phyloP scores from a whole-genome alignment of 2,888 invertebrate genomes.

The Serripes groenlandicus region DNA sequence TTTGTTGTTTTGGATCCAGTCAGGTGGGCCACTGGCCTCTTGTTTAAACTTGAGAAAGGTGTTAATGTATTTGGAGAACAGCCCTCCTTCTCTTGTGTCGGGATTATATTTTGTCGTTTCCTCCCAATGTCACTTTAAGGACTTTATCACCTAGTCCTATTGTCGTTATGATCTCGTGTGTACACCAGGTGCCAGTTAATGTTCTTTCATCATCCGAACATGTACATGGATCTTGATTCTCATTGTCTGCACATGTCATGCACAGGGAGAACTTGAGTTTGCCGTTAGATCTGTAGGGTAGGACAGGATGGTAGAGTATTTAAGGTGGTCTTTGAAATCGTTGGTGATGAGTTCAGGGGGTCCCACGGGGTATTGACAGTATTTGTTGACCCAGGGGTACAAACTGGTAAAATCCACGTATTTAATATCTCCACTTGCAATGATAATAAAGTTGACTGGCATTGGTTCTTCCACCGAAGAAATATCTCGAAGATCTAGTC shows the following conservation, averaged over 20 bases:
- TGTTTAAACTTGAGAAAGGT: slow-evolving; percentile 47
- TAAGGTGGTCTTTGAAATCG: slow-evolving; percentile 38
- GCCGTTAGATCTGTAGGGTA: slow-evolving; percentile 73
- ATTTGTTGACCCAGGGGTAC: slow-evolving; percentile 77
- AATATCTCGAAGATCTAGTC: slow-evolving; percentile 70
- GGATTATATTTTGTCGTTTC: slow-evolving; percentile 48
- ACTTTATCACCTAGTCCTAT: slow-evolving; percentile 79
- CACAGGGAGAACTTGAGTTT: slow-evolving; percentile 85
- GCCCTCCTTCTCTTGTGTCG: slow-evolving; percentile 35
- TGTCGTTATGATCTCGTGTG: slow-evolving; percentile 82
- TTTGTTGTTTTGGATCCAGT: neutral
- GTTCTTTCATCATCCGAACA: slow-evolving; percentile 76
- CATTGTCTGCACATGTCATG: slow-evolving; percentile 64
- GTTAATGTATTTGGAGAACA: slow-evolving; percentile 81
- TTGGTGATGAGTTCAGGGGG: slow-evolving; percentile 65
- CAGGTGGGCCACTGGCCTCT: slow-evolving; percentile 56
- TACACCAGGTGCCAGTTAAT: slow-evolving; percentile 82
- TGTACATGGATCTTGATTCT: slow-evolving; percentile 71
- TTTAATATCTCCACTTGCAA: slow-evolving; percentile 61
- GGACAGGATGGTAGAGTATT: slow-evolving; percentile 57
- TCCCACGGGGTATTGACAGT: slow-evolving; percentile 70
- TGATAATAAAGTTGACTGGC: slow-evolving; percentile 66
- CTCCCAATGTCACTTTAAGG: slow-evolving; percentile 74
- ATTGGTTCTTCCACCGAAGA: slow-evolving; percentile 75
- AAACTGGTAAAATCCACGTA: slow-evolving; percentile 69